Conservation (phyloP, 2,888 invertebrate genomes). For the Pyrochroa serraticornis region DNA sequence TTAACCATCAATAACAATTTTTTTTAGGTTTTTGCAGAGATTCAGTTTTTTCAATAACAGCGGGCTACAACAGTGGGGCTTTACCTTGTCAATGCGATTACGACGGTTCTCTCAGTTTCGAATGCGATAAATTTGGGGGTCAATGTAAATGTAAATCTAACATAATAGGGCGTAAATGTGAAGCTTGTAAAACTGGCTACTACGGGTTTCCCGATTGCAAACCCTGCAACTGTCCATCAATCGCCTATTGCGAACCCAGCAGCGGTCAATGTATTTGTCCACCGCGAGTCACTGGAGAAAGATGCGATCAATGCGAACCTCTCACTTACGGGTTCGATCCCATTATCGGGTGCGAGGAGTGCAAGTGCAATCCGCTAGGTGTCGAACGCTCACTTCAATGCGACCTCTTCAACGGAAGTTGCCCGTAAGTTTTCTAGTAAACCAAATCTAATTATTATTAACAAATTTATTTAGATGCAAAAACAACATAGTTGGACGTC, state of each 20-base stretch:
- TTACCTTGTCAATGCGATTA: conserved; percentile 88
- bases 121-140: conserved; percentile 93
- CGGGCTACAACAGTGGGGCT: conserved; percentile 94
- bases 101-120: conserved; percentile 84
- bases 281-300: conserved; percentile 83
- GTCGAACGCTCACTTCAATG: conserved; percentile 82
- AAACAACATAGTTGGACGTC: conserved; percentile 83
- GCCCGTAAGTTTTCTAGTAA: conserved; percentile 65
- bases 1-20: background rate
- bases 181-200: conserved; percentile 85
- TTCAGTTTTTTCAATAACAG: conserved; percentile 90
- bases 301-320: conserved; percentile 87
- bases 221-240: conserved; percentile 84
- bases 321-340: conserved; percentile 93
- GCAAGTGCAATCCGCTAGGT: conserved; percentile 87
- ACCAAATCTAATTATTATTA: background rate
- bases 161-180: conserved; percentile 88
- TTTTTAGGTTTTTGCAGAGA: conserved; percentile 81
- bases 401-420: conserved; percentile 84
- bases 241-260: conserved; percentile 79
- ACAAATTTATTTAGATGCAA: conserved; percentile 67
- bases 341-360: conserved; percentile 93
- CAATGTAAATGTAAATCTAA: conserved; percentile 93
- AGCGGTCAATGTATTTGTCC: conserved; percentile 88
- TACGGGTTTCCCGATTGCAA: conserved; percentile 96